Conservation (phyloP, 2,888 invertebrate genomes). For the Troglohyphantes excavatus region DNA sequence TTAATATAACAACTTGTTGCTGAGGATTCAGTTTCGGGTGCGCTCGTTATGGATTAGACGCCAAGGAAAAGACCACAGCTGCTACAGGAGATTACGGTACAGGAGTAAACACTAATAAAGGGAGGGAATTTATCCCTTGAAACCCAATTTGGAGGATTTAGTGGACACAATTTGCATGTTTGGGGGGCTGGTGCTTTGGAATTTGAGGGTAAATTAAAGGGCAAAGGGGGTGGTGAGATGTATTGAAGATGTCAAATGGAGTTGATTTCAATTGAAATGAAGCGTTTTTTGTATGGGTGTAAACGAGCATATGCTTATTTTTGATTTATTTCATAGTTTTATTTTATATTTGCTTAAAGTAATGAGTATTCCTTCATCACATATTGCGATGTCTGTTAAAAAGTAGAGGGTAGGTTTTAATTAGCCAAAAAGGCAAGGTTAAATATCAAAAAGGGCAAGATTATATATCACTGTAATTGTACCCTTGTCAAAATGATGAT, state of each 20-base stretch:
- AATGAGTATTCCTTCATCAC: no score
- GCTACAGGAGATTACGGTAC: not conserved
- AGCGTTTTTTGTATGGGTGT: no score
- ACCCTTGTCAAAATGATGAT: no score
- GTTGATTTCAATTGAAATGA: no score
- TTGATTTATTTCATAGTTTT: no score
- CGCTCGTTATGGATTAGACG: not conserved
- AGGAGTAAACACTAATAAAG: not conserved
- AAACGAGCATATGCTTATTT: no score
- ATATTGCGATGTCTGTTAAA: no score
- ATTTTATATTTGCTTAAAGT: no score
- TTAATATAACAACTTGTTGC: slow-evolving; percentile 51
- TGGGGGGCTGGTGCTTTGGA: not conserved
- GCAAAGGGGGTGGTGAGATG: not conserved
- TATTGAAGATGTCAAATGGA: not conserved
- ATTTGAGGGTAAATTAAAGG: not conserved
- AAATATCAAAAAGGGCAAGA: no score
- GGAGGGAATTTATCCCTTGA: not conserved
- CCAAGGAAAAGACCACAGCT: not conserved
- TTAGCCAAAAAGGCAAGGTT: no score
- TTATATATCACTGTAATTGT: no score
- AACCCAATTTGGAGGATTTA: not conserved
- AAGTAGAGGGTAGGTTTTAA: no score
- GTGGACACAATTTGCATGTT: slow-evolving; percentile 3
- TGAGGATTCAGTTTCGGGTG: not conserved